A percentile compares a stretch with the other conserved stretches of the same genome.
phyloP scores from a whole-genome alignment of 2,797 vertebrate species.

The Micrastur ruficollis region DNA sequence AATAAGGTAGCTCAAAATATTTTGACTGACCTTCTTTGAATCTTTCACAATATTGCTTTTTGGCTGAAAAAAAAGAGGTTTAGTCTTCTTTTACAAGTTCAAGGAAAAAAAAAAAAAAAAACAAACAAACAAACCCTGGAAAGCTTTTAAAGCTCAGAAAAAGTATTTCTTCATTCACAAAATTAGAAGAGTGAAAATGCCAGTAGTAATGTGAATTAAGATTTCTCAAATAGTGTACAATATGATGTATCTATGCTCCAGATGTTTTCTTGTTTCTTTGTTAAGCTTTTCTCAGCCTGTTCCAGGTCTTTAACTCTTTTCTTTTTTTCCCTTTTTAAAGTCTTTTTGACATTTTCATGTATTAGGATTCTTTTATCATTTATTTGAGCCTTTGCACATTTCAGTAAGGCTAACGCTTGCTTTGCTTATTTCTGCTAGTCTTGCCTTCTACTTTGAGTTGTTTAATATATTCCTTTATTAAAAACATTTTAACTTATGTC shows the following conservation, averaged over 20 bases:
- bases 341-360: neutral
- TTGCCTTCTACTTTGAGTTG: neutral
- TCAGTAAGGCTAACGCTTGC: neutral
- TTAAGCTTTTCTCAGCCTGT: neutral
- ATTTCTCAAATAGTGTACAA: neutral
- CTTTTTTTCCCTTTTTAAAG: neutral
- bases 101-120: neutral
- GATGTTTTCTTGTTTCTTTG: neutral
- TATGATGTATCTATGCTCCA: neutral
- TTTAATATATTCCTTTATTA: neutral
- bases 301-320: neutral
- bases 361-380: neutral
- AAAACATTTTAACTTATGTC: neutral
- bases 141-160: neutral
- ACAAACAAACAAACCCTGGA: neutral
- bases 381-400: neutral
- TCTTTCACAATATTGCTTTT: neutral
- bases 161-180: neutral
- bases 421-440: neutral
- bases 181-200: neutral
- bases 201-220: neutral
- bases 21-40: neutral
- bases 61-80: neutral
- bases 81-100: neutral
- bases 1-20: neutral